Base-by-base conservation (phyloP, 64 coral and sea anemone species). In the Actinia tenebrosa region DNA sequence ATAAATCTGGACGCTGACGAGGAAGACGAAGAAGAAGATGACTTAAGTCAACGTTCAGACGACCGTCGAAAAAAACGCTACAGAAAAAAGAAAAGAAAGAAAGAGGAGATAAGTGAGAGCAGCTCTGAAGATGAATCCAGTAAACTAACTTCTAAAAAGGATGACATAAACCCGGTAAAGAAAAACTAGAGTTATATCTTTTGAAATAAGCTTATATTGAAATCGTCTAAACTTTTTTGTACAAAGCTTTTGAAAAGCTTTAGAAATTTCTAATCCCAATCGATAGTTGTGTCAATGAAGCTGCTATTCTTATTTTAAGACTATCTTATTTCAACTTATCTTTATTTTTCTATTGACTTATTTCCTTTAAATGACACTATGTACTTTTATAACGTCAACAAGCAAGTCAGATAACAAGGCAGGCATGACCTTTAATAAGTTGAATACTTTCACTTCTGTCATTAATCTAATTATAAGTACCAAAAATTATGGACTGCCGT, bases 1-100 rank as follows among this genome's bases (percentile, higher is more conserved):
- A 94, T 98, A 77, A 93, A 95, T 61, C 88, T 95, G 11, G 97
- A 99, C 68, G 97, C 87, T 25, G 93, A 95, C n/a, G 97, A 95
- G 2, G 97, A 94, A 80, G 95, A 98, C 56, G 97, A 99, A 47
- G 93, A 93, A 25, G 93, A 93, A 18, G 68, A 83, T 9, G 88
- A 83, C 7, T 84, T 84, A 58, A 87, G 88, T 82, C 85, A 90
- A 60, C 87, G 80, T 17, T 87, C 86, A 42, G 93, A 98, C 56
- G 94, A 91, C 23, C 84, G 84, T 71, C 87, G 89, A 44, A 89
- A 88, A 53, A 99, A 91, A 86, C 89, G 84, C 26, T 95, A 89
- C 68, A 88, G 89, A 87, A 89, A 92, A 80, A 99, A 99, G 88
- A 99, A 99, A 79, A 99, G 93, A 54, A 87, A 87, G 45, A 92